Conservation (phyloP, 2,888 invertebrate species). For the Nomada ferruginata region DNA sequence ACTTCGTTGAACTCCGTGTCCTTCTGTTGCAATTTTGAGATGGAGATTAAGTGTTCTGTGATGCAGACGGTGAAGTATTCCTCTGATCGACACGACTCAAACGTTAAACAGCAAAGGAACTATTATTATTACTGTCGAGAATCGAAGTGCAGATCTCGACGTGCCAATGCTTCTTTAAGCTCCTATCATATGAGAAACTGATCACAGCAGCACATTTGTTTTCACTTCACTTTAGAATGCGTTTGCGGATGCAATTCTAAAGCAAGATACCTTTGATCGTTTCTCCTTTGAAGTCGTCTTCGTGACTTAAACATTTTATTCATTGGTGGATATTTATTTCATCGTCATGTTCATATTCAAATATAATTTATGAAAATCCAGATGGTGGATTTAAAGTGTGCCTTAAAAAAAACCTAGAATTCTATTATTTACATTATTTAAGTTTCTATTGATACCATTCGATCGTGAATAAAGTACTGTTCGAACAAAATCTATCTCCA, state of each 20-base stretch:
- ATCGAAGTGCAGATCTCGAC: conserved; percentile 2
- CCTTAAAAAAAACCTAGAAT: too few species aligned
- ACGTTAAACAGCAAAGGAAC: conserved; percentile 18
- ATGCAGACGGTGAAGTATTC: conserved; percentile 5
- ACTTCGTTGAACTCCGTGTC: background rate
- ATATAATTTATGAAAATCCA: too few species aligned
- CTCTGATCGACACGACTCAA: conserved; percentile 4
- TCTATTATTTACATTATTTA: too few species aligned
- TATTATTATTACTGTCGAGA: conserved; percentile 24
- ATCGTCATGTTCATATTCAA: too few species aligned
- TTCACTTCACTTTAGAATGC: background rate
- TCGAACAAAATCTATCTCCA: too few species aligned
- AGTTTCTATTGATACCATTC: too few species aligned
- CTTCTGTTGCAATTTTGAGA: background rate
- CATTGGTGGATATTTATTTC: too few species aligned
- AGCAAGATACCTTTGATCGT: too few species aligned
- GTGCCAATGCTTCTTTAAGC: conserved; percentile 6
- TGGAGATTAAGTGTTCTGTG: background rate
- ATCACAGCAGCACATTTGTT: background rate
- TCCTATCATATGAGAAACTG: background rate
- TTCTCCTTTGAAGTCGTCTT: too few species aligned
- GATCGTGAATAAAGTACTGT: too few species aligned
- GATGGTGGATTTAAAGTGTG: too few species aligned
- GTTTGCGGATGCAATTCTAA: background rate
- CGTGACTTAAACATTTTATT: too few species aligned